Evolutionary conservation across 1,140 invertebrate genomes (phyloP).

Genomic region (Camponotus vicinus): DNA sequence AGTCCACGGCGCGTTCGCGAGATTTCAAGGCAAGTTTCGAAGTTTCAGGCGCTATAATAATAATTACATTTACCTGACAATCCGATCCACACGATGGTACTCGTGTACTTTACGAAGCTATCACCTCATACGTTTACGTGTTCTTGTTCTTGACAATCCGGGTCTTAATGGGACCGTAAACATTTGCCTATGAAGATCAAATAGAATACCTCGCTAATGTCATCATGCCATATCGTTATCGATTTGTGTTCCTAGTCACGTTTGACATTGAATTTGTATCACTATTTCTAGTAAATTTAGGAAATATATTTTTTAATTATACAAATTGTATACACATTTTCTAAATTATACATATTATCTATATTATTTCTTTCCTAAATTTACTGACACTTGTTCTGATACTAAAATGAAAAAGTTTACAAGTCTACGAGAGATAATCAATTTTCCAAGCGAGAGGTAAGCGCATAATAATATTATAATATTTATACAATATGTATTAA

Average conservation of each 20-base stretch:
- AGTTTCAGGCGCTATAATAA: conserved; percentile 19
- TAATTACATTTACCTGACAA: conserved; percentile 31
- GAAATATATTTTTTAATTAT: too few species aligned
- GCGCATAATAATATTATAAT: too few species aligned
- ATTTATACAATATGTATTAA: too few species aligned
- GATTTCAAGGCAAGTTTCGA: conserved; percentile 5
- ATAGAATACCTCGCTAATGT: conserved; percentile 63
- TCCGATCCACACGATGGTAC: not conserved
- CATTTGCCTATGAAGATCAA: conserved; percentile 77
- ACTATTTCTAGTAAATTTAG: not conserved
- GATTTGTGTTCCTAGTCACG: conserved; percentile 50
- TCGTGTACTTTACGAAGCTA: not conserved
- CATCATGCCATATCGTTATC: conserved; percentile 62
- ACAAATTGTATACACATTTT: too few species aligned
- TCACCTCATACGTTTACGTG: not conserved
- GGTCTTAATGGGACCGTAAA: conserved; percentile 81
- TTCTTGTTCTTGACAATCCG: conserved; percentile 59
- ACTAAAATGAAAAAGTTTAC: too few species aligned
- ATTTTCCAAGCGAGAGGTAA: too few species aligned
- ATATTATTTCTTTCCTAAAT: too few species aligned
- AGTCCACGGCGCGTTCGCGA: not conserved
- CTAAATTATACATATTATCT: too few species aligned
- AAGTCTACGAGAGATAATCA: too few species aligned
- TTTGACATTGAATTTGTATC: conserved; percentile 11
- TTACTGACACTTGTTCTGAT: too few species aligned